Evolutionary conservation across 2,113 vertebrate species (phyloP), one percentile per base, ranked within the genome.

Genomic region (Hippolais icterina): DNA sequence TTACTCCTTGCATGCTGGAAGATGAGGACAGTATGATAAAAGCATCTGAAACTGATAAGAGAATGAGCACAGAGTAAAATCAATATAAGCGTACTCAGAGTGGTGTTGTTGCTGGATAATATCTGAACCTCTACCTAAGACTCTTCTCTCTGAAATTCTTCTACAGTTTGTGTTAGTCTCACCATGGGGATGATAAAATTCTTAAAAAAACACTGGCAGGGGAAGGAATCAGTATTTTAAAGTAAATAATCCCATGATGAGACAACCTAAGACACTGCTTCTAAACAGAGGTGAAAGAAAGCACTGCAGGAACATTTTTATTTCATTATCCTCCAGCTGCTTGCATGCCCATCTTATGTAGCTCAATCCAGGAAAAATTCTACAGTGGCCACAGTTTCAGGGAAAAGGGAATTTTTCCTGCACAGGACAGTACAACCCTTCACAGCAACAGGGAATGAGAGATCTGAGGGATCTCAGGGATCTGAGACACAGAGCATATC

Each of bases 11-110:
- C 44, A 75, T 35, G 29, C 82, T 39, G 52, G 41, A 94, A 60
- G 65, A 79, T 2, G 18, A 93, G 16, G 35, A 65, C 17, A 81
- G 22, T 27, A 82, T 41, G 70, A 37, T 39, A 91, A 94, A 91
- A 82, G 53, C 70, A 89, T 60, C 44, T 83, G 52, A 57, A 42
- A 77, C 19, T 47, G 23, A 5, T 63, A 70, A 61, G 60, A 68
- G 35, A 89, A 77, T 16, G 18, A 90, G 65, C 44, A 39, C 0
- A 24, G 24, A 63, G 25, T 39, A 90, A 92, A 95, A 90, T 19
- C 64, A 80, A 24, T 12, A 23, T 8, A 50, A 46, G 18, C 0
- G 0, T 41, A n/a, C n/a, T 44, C 39, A 42, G 33, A 19, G 12
- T 6, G 41, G 10, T 12, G 21, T 6, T 64, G 31, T 80, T 18